phyloP scores from a whole-genome alignment of 2,888 invertebrate species.

The Lycaena phlaeas region DNA sequence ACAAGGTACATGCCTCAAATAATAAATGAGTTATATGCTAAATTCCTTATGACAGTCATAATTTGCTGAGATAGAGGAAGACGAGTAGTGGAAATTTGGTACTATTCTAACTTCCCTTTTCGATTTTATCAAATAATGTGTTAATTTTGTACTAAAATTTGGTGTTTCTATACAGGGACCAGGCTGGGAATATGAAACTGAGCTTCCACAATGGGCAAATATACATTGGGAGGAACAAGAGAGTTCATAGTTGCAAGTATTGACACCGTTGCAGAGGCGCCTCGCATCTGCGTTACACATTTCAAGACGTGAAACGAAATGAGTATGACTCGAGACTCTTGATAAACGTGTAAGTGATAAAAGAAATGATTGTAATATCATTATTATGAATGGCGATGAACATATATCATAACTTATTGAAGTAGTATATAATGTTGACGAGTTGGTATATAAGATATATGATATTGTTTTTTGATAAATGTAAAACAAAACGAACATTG shows the following conservation, averaged over 20 bases:
- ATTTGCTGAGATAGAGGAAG: too few relatives aligned
- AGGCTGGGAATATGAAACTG: conserved; percentile 94
- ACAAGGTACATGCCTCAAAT: conserved; percentile 79
- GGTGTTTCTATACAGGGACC: conserved; percentile 77
- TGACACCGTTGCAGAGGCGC: conserved; percentile 41
- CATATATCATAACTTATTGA: conserved; percentile 7
- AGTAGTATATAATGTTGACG: conserved; percentile 6
- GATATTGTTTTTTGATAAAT: conserved; percentile 11
- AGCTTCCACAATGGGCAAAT: conserved; percentile 93
- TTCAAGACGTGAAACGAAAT: conserved; percentile 8
- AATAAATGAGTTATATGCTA: neutral
- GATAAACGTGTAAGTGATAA: conserved; percentile 1
- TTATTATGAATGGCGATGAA: neutral
- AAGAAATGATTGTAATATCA: neutral
- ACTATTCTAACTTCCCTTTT: neutral
- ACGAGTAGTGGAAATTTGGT: too few relatives aligned
- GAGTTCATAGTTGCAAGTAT: conserved; percentile 52
- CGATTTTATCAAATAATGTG: neutral
- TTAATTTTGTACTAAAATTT: neutral
- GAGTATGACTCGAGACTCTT: conserved; percentile 3
- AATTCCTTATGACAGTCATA: too few relatives aligned
- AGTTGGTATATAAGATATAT: conserved; percentile 6
- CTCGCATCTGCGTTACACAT: conserved; percentile 29
- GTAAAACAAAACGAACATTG: conserved; percentile 6
- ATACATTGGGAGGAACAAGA: conserved; percentile 86